Conservation (phyloP, 2,888 invertebrate species). For the Thymelicus sylvestris region DNA sequence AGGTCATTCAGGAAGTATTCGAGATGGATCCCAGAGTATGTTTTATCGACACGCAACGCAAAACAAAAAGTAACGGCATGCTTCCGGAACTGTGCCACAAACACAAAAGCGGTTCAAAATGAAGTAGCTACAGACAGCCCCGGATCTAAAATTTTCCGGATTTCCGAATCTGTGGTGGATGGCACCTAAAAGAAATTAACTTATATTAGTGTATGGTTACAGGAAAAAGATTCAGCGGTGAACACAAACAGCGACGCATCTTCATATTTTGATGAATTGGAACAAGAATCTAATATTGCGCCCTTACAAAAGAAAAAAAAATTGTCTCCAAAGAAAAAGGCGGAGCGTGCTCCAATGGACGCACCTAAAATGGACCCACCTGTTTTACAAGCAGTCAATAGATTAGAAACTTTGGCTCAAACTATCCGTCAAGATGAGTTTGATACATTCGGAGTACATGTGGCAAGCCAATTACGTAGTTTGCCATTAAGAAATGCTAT, state of each 20-base stretch:
- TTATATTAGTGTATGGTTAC: constrained; percentile 44
- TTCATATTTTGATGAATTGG: constrained; percentile 49
- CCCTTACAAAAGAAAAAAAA: constrained; percentile 41
- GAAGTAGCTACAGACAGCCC: too few species aligned
- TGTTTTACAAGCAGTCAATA: constrained; percentile 45
- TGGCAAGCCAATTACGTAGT: constrained; percentile 48
- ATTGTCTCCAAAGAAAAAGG: constrained; percentile 47
- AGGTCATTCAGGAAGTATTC: too few species aligned
- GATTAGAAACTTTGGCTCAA: constrained; percentile 41
- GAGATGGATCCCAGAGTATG: too few species aligned
- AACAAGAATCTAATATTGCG: constrained; percentile 47
- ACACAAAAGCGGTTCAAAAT: too few species aligned
- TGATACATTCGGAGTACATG: constrained; percentile 48
- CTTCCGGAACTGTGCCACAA: too few species aligned
- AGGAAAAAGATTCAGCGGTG: constrained; percentile 45
- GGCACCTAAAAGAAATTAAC: constrained; percentile 49
- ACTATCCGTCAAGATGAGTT: constrained; percentile 47
- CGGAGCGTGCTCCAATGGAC: constrained; percentile 44
- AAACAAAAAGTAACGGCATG: too few species aligned
- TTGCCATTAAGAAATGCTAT: constrained; percentile 46
- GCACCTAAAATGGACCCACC: constrained; percentile 46
- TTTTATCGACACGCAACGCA: too few species aligned
- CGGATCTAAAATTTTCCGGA: too few species aligned
- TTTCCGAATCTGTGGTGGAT: constrained; percentile 47
- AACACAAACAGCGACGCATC: constrained; percentile 47